A percentile compares a stretch with the other conserved stretches of the same genome.
These are phyloP conservation scores for Rugalucina vietnamica DNA, from an alignment of 2,888 invertebrate species.

Conservation along the genomic window DNA sequence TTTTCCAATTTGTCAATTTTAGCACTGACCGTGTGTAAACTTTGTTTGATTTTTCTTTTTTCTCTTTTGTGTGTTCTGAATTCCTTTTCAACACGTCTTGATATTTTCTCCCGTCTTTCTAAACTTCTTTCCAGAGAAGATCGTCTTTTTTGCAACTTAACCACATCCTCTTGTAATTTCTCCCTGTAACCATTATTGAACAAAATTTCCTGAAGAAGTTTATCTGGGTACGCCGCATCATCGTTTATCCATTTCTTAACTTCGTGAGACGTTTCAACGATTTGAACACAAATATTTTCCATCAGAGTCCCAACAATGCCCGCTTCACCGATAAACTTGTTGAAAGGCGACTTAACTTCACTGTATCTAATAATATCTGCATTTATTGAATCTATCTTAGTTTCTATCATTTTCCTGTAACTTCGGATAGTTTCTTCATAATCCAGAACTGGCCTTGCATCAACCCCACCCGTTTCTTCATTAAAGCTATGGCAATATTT, in stretches of 20 bases:
- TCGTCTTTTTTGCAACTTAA: constrained; percentile 59
- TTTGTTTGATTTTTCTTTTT: constrained; percentile 67
- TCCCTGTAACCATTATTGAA: constrained; percentile 71
- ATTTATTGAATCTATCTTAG: constrained; percentile 65
- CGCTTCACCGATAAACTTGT: constrained; percentile 68
- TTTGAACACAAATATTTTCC: constrained; percentile 71
- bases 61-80: constrained; percentile 65
- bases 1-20: constrained; percentile 66
- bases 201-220: constrained; percentile 70
- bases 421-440: constrained; percentile 68
- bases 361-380: constrained; percentile 70
- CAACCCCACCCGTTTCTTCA: constrained; percentile 69
- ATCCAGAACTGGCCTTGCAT: constrained; percentile 66
- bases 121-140: constrained; percentile 55
- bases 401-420: constrained; percentile 67
- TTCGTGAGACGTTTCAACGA: constrained; percentile 70
- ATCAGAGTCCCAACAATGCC: constrained; percentile 64
- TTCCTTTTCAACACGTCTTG: constrained; percentile 58
- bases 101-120: constrained; percentile 62
- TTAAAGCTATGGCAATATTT: constrained; percentile 74
- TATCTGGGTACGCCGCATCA: constrained; percentile 72
- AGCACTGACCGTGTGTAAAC: constrained; percentile 67
- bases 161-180: constrained; percentile 67
- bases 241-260: constrained; percentile 73
- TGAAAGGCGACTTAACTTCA: constrained; percentile 68